Base-by-base conservation (phyloP, 2,888 invertebrate species). In the Harpalus rufipes region DNA sequence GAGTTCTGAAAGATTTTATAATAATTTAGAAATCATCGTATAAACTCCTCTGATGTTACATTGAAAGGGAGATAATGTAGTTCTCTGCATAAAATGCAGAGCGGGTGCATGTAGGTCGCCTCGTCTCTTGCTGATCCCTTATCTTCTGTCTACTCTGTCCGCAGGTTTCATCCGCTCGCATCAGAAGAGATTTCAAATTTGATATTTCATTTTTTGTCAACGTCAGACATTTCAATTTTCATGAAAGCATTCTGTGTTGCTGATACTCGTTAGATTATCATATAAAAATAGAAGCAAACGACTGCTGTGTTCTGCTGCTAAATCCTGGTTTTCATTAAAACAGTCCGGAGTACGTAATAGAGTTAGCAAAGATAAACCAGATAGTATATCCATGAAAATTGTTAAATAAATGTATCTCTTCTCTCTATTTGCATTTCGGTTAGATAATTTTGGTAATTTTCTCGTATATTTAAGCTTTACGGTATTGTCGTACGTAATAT, bases 191-290 rank as follows among this genome's bases (percentile, higher is more conserved):
- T 68, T 68, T 68, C 25, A 68, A 68, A 68, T 68, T 39, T 68
- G 68, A 68, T 68, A 68, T 68, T 68, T 68, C 68, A 68, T 68
- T 68, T 68, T 39, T 68, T 68, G 68, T 68, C n/a, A 68, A 32
- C 14, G 39, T 68, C 63, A 68, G 68, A 68, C 68, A 25, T 39
- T 65, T 32, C 65, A 65, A 65, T 65, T 65, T 68, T 68, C 63
- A 68, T 68, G 39, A 68, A 68, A 68, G 68, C 68, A 25, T 68
- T 39, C 39, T 12, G 68, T 25, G 68, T 39, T 68, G 16, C 12
- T 32, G 39, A 68, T 39, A 14, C 39, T 32, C 32, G 7, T 25
- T 63, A 25, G 25, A 63, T 51, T 51, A 51, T 51, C 44, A 12
- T 51, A 51, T 51, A 12, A 51, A 51, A 51, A 51, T 10, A 12